Evolutionary conservation across 2,888 invertebrate species (phyloP).

Genomic region (Parascotia fuliginaria): DNA sequence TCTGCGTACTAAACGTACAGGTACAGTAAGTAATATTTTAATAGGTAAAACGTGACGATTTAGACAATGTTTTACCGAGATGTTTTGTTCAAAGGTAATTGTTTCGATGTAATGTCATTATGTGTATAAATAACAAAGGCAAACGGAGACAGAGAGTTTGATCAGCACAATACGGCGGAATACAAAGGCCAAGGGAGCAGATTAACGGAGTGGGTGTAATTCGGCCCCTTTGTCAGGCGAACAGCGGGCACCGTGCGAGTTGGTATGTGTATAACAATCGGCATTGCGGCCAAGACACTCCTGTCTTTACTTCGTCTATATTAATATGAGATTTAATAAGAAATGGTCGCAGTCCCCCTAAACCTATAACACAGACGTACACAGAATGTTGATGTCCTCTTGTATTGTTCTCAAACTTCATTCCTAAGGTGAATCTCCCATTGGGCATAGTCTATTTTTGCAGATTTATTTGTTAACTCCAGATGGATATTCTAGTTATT

Average conservation of each 20-base stretch:
- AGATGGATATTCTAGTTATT: slow-evolving; percentile 35
- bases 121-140: slow-evolving; percentile 32
- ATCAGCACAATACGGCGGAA: slow-evolving; percentile 55
- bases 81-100: neutral
- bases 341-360: slow-evolving; percentile 36
- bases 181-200: slow-evolving; percentile 55
- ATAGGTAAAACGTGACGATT: too few relatives aligned
- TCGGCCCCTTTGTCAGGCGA: slow-evolving; percentile 64
- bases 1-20: too few relatives aligned
- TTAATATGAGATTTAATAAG: slow-evolving; percentile 63
- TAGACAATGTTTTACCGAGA: neutral
- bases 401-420: slow-evolving; percentile 60
- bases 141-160: slow-evolving; percentile 53
- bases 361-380: slow-evolving; percentile 12
- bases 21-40: too few relatives aligned
- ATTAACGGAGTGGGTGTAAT: slow-evolving; percentile 61
- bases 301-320: slow-evolving; percentile 45
- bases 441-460: slow-evolving; percentile 65
- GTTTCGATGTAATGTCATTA: slow-evolving; percentile 3
- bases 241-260: slow-evolving; percentile 15
- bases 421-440: slow-evolving; percentile 54
- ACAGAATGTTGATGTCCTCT: slow-evolving; percentile 56
- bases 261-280: slow-evolving; percentile 50
- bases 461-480: slow-evolving; percentile 55
- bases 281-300: slow-evolving; percentile 46